These are phyloP conservation scores for Congeria kusceri DNA, from an alignment of 2,888 invertebrate genomes.

Conservation along the genomic window DNA sequence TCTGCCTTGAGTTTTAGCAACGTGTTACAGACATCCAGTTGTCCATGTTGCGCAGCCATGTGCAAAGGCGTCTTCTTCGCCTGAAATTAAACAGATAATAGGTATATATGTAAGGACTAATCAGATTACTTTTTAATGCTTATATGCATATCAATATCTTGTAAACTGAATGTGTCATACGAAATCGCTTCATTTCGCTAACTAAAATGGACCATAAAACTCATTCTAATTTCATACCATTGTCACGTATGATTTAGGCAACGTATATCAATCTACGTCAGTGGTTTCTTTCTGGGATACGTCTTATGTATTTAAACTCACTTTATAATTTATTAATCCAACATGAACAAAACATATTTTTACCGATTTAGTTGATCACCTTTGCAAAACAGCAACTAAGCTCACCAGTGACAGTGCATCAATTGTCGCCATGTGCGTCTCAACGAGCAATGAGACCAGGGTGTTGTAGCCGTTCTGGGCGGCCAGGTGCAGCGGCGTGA, in stretches of 20 bases:
- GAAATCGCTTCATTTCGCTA: too few relatives aligned
- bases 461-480: slow-evolving; percentile 98
- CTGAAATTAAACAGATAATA: slow-evolving; percentile 77
- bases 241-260: too few relatives aligned
- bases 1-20: slow-evolving; percentile 96
- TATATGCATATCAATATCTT: too few relatives aligned
- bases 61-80: slow-evolving; percentile 99
- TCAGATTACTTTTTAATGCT: not conserved
- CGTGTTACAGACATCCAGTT: slow-evolving; percentile 97
- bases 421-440: slow-evolving; percentile 97
- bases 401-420: slow-evolving; percentile 95
- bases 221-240: too few relatives aligned
- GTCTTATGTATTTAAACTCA: too few relatives aligned
- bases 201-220: too few relatives aligned
- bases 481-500: slow-evolving; percentile 98
- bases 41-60: slow-evolving; percentile 97
- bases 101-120: too few relatives aligned
- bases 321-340: too few relatives aligned
- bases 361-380: too few relatives aligned
- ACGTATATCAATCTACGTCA: too few relatives aligned
- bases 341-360: not conserved
- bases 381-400: not conserved
- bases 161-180: too few relatives aligned
- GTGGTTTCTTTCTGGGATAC: too few relatives aligned
- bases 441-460: slow-evolving; percentile 94